A percentile compares a stretch with the other conserved stretches of the same genome.
phyloP scores from a whole-genome alignment of 2,888 invertebrate species.

The Zootermopsis nevadensis region DNA sequence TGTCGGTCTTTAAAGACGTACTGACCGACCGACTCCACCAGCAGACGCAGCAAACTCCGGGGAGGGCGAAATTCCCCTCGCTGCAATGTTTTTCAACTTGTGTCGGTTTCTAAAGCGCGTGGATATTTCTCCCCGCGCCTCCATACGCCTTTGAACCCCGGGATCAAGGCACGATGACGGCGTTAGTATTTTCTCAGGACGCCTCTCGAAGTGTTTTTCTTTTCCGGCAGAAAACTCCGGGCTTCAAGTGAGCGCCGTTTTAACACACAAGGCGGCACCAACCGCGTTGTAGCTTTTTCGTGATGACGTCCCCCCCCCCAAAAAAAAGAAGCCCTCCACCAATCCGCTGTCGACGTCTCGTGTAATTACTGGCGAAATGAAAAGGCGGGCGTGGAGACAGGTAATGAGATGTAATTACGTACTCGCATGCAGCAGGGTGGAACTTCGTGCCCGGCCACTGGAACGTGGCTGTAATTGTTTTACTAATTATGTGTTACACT shows the following conservation, averaged over 20 bases:
- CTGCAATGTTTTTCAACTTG: too few relatives aligned
- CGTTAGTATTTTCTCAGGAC: too few relatives aligned
- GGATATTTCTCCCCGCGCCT: too few relatives aligned
- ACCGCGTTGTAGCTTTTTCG: neutral
- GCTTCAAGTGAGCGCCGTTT: neutral
- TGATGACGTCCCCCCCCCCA: neutral
- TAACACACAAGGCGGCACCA: constrained; percentile 25
- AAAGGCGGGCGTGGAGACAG: constrained; percentile 39
- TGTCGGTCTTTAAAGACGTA: too few relatives aligned
- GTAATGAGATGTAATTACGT: constrained; percentile 39
- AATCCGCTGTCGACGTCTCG: constrained; percentile 34
- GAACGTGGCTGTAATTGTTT: constrained; percentile 40
- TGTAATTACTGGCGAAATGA: constrained; percentile 41
- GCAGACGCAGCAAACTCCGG: too few relatives aligned
- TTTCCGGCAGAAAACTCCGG: too few relatives aligned
- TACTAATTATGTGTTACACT: constrained; percentile 39
- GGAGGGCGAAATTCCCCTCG: too few relatives aligned
- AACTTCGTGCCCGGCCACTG: constrained; percentile 30
- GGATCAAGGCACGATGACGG: too few relatives aligned
- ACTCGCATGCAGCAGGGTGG: constrained; percentile 42
- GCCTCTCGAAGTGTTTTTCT: too few relatives aligned
- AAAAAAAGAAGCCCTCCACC: constrained; percentile 10
- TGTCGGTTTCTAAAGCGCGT: too few relatives aligned
- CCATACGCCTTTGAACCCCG: too few relatives aligned
- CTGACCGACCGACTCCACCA: too few relatives aligned